Conservation (phyloP, 2,888 invertebrate species). For the Odontomyia ornata region DNA sequence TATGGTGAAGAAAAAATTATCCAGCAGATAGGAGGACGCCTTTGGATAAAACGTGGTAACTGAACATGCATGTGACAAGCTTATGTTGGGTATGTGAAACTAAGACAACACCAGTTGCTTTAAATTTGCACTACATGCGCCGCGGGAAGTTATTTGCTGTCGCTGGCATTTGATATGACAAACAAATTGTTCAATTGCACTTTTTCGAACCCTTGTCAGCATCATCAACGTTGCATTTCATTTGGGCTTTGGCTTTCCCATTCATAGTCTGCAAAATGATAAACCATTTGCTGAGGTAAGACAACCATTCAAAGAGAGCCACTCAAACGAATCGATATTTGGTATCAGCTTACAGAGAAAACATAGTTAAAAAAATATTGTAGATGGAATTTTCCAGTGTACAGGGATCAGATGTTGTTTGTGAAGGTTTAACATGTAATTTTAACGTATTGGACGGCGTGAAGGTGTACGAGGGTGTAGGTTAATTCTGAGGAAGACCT, state of each 20-base stretch:
- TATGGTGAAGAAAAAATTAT: too few relatives aligned
- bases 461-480: too few relatives aligned
- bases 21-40: too few relatives aligned
- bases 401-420: background rate
- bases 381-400: background rate
- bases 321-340: slow-evolving; percentile 13
- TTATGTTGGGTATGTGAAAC: background rate
- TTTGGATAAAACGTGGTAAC: too few relatives aligned
- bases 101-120: slow-evolving; percentile 13
- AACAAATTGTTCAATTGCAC: slow-evolving; percentile 32
- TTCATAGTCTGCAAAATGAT: background rate
- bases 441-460: too few relatives aligned
- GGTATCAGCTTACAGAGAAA: slow-evolving; percentile 25
- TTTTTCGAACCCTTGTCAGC: slow-evolving; percentile 11
- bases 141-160: background rate
- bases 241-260: background rate
- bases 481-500: too few relatives aligned
- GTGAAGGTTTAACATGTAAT: too few relatives aligned
- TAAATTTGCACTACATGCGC: background rate
- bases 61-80: too few relatives aligned
- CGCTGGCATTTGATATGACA: background rate
- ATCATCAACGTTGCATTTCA: too few relatives aligned
- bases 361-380: background rate
- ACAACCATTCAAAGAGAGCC: background rate
- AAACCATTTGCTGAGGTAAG: background rate